Percentiles rank a stretch among this genome's conserved stretches.
These are phyloP conservation scores for Rhinogobio ventralis DNA, from an alignment of 2,797 vertebrate genomes.

Conservation along the genomic window DNA sequence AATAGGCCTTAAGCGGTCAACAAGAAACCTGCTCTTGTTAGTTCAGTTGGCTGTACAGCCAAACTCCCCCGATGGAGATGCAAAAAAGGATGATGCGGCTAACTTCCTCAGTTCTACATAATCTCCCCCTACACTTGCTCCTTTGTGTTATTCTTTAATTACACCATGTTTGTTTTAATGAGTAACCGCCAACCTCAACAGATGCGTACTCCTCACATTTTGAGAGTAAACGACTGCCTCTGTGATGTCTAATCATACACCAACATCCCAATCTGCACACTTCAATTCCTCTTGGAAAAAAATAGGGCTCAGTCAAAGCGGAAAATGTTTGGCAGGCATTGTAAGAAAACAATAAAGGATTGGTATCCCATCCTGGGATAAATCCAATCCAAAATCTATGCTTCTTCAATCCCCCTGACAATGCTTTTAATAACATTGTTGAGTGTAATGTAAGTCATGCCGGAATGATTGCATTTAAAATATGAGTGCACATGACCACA, in stretches of 20 bases:
- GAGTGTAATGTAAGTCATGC: background rate
- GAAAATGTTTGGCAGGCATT: conserved; percentile 13
- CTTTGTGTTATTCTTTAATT: conserved; percentile 64
- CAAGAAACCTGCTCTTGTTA: conserved; percentile 63
- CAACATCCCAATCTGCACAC: conserved; percentile 30
- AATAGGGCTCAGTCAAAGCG: background rate
- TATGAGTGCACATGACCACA: background rate
- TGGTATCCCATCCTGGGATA: background rate
- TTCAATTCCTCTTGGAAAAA: conserved; percentile 10
- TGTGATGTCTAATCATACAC: conserved; percentile 42
- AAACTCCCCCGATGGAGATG: conserved; percentile 45
- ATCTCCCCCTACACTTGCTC: conserved; percentile 41
- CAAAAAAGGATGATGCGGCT: conserved; percentile 26
- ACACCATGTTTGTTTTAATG: conserved; percentile 57
- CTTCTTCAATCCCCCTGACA: conserved; percentile 2
- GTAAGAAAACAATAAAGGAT: background rate
- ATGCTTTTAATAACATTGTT: background rate
- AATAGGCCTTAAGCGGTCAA: conserved; percentile 61
- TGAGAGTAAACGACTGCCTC: conserved; percentile 33
- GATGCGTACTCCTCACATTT: conserved; percentile 34
- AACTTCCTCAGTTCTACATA: conserved; percentile 8
- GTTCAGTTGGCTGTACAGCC: conserved; percentile 68
- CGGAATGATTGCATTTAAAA: background rate
- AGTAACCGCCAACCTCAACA: conserved; percentile 43
- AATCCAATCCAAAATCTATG: background rate